Evolutionary conservation across 2,888 invertebrate species (phyloP).

Genomic region (Parascotia fuliginaria): DNA sequence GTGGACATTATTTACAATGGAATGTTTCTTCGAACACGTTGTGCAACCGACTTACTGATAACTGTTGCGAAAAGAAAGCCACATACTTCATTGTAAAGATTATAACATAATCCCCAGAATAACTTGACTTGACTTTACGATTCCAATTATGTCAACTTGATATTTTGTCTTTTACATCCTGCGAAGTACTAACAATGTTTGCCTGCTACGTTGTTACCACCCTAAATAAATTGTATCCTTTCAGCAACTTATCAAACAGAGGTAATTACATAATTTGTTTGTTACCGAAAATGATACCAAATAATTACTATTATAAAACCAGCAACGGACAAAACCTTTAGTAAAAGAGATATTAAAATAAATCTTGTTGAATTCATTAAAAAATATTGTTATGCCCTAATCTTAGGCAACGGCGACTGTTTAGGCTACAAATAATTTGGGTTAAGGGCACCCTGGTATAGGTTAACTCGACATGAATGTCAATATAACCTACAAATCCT

Average conservation of each 20-base stretch:
- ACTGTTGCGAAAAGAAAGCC: slow-evolving; percentile 53
- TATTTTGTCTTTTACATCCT: background rate
- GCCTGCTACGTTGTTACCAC: too few species aligned
- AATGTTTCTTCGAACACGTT: slow-evolving; percentile 69
- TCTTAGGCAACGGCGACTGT: background rate
- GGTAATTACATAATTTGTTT: too few species aligned
- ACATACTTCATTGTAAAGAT: slow-evolving; percentile 29
- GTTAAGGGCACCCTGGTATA: background rate
- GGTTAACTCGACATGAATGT: slow-evolving; percentile 21
- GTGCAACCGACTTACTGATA: slow-evolving; percentile 61
- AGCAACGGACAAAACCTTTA: too few species aligned
- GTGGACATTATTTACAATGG: slow-evolving; percentile 55
- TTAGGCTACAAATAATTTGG: background rate
- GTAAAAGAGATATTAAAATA: too few species aligned
- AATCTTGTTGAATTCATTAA: too few species aligned
- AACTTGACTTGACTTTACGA: background rate
- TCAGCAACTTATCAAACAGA: slow-evolving; percentile 3
- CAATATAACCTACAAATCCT: slow-evolving; percentile 25
- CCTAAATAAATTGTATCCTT: too few species aligned
- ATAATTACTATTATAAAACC: too few species aligned
- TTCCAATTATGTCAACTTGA: background rate
- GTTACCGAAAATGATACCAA: too few species aligned
- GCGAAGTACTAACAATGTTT: background rate
- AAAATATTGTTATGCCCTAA: too few species aligned
- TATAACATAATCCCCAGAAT: slow-evolving; percentile 16